These are phyloP conservation scores for Clarias batrachus DNA, from an alignment of 2,113 vertebrate species.

Conservation along the genomic window DNA sequence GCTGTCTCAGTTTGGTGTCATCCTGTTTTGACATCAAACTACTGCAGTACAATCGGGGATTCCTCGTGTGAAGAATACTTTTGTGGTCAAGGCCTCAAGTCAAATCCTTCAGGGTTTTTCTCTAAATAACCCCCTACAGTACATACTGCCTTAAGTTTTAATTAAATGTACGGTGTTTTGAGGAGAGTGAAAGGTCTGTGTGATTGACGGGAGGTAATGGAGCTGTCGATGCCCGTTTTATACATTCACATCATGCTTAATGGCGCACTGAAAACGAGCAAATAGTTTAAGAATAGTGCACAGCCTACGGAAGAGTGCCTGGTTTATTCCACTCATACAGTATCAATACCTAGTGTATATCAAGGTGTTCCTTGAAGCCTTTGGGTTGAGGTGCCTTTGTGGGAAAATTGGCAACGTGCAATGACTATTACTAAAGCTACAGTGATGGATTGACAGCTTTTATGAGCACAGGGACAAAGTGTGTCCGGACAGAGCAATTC, in stretches of 20 bases:
- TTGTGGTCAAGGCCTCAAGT: not conserved
- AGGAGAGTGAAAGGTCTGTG: not conserved
- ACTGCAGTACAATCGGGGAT: too few species aligned
- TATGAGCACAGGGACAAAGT: not conserved
- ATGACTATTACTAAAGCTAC: not conserved
- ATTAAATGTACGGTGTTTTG: not conserved
- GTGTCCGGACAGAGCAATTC: not conserved
- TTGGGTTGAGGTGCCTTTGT: not conserved
- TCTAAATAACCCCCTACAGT: not conserved
- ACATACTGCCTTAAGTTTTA: not conserved
- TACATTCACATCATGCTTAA: slow-evolving; percentile 2
- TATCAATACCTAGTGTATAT: not conserved
- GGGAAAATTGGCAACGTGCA: not conserved
- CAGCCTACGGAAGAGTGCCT: not conserved
- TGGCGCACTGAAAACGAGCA: not conserved
- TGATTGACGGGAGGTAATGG: slow-evolving; percentile 8
- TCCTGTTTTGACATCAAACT: not conserved
- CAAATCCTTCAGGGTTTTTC: not conserved
- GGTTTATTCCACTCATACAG: not conserved
- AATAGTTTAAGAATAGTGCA: not conserved
- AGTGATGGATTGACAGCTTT: not conserved
- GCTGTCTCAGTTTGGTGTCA: not conserved
- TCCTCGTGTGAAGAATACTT: not conserved
- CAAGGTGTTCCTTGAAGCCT: not conserved
- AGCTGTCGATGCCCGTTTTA: not conserved